Base-by-base conservation (phyloP, 2,888 invertebrate genomes). In the Dione vanillae region DNA sequence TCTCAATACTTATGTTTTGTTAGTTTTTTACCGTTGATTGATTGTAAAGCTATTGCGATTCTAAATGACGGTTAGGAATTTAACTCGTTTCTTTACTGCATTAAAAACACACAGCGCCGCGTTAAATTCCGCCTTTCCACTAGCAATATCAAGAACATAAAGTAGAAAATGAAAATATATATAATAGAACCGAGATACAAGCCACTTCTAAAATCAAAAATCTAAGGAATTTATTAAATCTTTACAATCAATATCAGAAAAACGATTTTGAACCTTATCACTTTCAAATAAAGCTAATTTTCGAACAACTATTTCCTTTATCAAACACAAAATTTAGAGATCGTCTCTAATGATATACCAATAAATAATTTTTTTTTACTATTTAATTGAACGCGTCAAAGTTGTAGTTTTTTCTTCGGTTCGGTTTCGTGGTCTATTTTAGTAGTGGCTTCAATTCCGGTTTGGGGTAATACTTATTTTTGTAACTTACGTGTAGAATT, bases 291-390 rank as follows among this genome's bases (percentile, higher is more conserved):
- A 54, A 64, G 52, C 47, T 12, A 5, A 6, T 40, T 54, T 64
- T 69, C 11, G 9, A 47, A 37, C 40, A 20, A 59, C 40, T 1
- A 27, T 0, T 27, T 20, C 2, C 35, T 27, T 45, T 45, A 43
- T 27, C 7, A 19, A 64, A 6, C 37, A 40, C 12, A 64, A 68
- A 27, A 62, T 47, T 69, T 54, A 62, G 52, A 69, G 69, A 69
- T 69, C 62, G 64, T 40, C 16, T 56, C 54, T 64, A 64, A 54
- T 69, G 69, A 69, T 69, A 69, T 54, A 69, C 68, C 62, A 69
- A 69, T 68, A 68, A 68, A 61, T 54, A 54, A 40, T 8, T 62
- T 51, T 14, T 45, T 59, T 59, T 49, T 51, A 49, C 49, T 16
- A 47, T 64, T 37, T 64, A 49, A 49, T 49, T 64, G 64, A 19